phyloP scores from a whole-genome alignment of 2,888 invertebrate species.

The Lobophora halterata region DNA sequence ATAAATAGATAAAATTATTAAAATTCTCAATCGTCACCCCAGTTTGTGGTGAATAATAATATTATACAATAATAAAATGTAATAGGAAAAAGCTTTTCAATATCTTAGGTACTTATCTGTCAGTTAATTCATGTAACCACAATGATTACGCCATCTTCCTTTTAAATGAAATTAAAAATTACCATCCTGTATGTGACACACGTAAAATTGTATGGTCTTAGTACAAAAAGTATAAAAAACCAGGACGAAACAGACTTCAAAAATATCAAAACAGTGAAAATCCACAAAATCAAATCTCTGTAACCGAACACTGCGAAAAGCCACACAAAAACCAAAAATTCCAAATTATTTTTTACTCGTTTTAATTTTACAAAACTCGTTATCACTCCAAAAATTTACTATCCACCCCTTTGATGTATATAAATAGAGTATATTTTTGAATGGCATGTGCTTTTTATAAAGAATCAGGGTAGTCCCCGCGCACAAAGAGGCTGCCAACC shows the following conservation, averaged over 20 bases:
- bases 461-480: constrained; percentile 21
- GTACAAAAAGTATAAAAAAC: too few species aligned
- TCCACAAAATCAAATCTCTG: constrained; percentile 16
- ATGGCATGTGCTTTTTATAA: not conserved
- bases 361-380: not conserved
- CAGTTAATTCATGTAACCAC: too few species aligned
- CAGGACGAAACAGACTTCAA: too few species aligned
- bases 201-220: too few species aligned
- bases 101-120: too few species aligned
- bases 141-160: too few species aligned
- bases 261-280: constrained; percentile 10
- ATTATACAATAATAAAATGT: constrained; percentile 11
- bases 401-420: not conserved
- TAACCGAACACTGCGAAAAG: constrained; percentile 11
- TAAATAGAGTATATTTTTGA: constrained; percentile 6
- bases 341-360: constrained; percentile 14
- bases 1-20: too few species aligned
- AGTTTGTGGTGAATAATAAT: too few species aligned
- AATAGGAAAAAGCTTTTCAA: not conserved
- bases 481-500: constrained; percentile 35
- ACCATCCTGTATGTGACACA: too few species aligned
- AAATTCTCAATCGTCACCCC: too few species aligned
- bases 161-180: too few species aligned
- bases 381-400: not conserved
- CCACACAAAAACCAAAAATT: constrained; percentile 12